These are phyloP conservation scores for Hemiprocne comata DNA, from an alignment of 2,113 vertebrate genomes.

Conservation along the genomic window DNA sequence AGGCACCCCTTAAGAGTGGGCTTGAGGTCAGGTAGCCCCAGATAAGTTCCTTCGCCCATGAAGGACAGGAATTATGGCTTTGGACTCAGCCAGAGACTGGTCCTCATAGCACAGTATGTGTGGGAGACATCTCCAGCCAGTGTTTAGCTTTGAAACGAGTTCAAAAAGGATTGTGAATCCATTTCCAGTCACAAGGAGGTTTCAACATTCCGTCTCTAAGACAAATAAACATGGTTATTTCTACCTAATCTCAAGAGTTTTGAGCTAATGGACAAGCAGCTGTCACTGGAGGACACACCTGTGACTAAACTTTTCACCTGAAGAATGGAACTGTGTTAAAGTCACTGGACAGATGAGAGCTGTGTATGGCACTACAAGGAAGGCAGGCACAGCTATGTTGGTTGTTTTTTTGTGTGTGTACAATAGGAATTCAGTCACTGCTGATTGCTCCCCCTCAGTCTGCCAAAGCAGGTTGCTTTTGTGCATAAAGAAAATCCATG, in stretches of 20 bases:
- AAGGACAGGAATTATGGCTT: neutral
- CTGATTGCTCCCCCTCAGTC: neutral
- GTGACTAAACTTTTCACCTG: neutral
- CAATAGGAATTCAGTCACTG: neutral
- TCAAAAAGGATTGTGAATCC: neutral
- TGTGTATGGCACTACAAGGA: neutral
- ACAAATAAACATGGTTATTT: neutral
- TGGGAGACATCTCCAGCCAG: neutral
- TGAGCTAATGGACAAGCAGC: neutral
- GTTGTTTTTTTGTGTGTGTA: neutral
- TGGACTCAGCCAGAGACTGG: neutral
- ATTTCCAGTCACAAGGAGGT: neutral
- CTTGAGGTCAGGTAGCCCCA: neutral
- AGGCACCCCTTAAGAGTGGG: neutral
- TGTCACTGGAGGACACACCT: fast-evolving
- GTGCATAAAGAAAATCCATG: neutral
- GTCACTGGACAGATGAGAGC: neutral
- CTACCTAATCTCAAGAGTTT: neutral
- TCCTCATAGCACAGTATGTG: neutral
- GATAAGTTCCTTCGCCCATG: neutral
- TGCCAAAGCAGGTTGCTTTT: neutral
- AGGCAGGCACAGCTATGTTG: neutral
- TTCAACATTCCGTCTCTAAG: neutral
- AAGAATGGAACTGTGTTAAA: neutral
- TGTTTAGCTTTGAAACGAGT: neutral